Percentiles rank a stretch among this genome's conserved stretches.
These are phyloP conservation scores for Coelinius sp. DNA, from an alignment of 2,888 invertebrate genomes.

Conservation along the genomic window DNA sequence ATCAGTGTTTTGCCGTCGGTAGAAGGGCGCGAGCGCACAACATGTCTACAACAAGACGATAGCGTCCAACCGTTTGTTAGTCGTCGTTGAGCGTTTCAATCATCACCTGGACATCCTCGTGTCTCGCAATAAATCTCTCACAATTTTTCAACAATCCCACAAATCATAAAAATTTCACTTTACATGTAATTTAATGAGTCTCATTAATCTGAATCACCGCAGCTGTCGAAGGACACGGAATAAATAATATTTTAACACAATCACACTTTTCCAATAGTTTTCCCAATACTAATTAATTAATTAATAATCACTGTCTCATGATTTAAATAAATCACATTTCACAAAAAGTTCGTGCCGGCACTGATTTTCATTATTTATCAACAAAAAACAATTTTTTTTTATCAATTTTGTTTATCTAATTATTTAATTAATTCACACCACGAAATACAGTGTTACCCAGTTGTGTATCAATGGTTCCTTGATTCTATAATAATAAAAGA, in stretches of 20 bases:
- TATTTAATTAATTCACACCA: too few relatives aligned
- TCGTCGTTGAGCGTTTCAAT: slow-evolving; percentile 33
- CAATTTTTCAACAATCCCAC: not conserved
- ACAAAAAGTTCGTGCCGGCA: too few relatives aligned
- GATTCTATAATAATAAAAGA: slow-evolving; percentile 35
- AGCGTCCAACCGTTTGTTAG: slow-evolving; percentile 30
- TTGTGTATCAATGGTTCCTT: not conserved
- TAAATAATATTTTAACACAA: too few relatives aligned
- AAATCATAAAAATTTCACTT: too few relatives aligned
- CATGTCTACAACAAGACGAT: slow-evolving; percentile 20
- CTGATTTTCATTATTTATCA: too few relatives aligned
- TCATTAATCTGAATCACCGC: too few relatives aligned
- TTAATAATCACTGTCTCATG: not conserved
- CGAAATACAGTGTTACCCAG: not conserved
- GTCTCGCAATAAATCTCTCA: not conserved
- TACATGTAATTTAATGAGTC: too few relatives aligned
- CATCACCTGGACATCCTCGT: slow-evolving; percentile 34
- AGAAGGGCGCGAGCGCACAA: slow-evolving; percentile 35
- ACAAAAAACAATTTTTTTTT: too few relatives aligned
- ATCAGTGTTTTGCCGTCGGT: slow-evolving; percentile 29
- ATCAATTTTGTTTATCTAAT: too few relatives aligned
- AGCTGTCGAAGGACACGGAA: too few relatives aligned
- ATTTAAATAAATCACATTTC: too few relatives aligned
- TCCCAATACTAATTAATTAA: not conserved
- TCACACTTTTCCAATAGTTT: too few relatives aligned